These are phyloP conservation scores for Malurus cyaneus DNA, from an alignment of 2,113 vertebrate species.

Conservation along the genomic window DNA sequence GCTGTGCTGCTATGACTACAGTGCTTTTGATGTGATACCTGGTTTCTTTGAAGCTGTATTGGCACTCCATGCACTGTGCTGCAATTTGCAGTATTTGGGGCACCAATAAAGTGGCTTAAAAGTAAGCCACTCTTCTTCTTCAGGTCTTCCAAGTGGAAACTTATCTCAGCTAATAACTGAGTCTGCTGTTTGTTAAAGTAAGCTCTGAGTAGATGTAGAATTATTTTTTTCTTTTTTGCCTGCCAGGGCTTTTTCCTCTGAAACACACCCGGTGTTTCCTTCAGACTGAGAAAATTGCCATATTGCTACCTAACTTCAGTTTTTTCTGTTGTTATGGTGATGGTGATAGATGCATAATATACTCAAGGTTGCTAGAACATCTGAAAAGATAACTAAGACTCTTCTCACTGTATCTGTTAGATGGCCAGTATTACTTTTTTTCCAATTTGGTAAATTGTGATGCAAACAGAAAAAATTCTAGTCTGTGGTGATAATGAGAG, in stretches of 20 bases:
- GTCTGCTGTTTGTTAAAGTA: not conserved
- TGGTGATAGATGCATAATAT: not conserved
- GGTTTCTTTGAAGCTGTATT: conserved; percentile 15
- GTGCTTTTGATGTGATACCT: not conserved
- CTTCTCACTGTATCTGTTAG: not conserved
- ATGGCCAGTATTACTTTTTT: not conserved
- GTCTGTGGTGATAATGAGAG: rapidly evolving
- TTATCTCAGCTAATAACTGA: not conserved
- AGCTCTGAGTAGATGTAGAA: not conserved
- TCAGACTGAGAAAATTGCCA: not conserved
- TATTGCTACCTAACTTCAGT: not conserved
- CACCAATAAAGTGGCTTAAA: not conserved
- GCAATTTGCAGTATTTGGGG: not conserved
- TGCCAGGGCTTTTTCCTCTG: not conserved
- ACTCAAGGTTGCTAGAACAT: not conserved
- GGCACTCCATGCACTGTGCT: not conserved
- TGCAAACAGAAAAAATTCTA: not conserved
- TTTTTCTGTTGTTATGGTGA: not conserved
- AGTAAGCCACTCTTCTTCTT: not conserved
- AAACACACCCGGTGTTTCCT: not conserved
- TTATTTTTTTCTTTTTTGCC: not conserved
- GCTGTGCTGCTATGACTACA: not conserved
- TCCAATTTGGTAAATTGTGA: not conserved
- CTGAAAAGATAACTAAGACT: not conserved
- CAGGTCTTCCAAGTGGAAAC: not conserved